Conservation (phyloP, 1,140 invertebrate genomes). For the Coelopa frigida region DNA sequence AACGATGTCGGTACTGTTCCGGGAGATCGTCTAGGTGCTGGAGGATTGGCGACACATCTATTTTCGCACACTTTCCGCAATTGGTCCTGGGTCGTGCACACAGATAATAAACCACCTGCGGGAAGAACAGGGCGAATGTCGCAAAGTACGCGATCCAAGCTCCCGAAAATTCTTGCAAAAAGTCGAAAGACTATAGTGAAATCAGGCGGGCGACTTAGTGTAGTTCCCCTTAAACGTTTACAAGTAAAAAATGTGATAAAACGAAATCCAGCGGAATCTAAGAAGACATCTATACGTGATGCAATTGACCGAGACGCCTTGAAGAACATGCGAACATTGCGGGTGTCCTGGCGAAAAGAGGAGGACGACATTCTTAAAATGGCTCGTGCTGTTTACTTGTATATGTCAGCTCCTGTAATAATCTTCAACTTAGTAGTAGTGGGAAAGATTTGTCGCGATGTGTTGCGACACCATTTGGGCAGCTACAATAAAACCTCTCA, state of each 20-base stretch:
- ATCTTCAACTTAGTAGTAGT: slow-evolving; percentile 42
- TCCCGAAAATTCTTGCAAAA: not conserved
- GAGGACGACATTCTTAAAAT: slow-evolving; percentile 62
- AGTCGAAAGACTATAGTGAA: not conserved
- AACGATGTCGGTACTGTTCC: slow-evolving; percentile 52
- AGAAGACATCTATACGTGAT: slow-evolving; percentile 48
- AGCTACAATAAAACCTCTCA: slow-evolving; percentile 62
- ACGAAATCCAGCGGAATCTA: slow-evolving; percentile 7
- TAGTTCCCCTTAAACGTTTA: slow-evolving; percentile 14
- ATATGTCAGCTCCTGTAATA: slow-evolving; percentile 52
- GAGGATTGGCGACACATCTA: slow-evolving; percentile 62
- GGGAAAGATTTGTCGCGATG: slow-evolving; percentile 48
- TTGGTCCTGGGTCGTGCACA: slow-evolving; percentile 50
- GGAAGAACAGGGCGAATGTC: too few species aligned
- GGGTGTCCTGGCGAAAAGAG: slow-evolving; percentile 54
- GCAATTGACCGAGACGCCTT: slow-evolving; percentile 61
- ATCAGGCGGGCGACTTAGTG: slow-evolving; percentile 1
- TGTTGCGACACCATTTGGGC: slow-evolving; percentile 52
- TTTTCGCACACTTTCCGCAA: slow-evolving; percentile 63
- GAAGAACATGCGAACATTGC: slow-evolving; percentile 55
- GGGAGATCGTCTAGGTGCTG: slow-evolving; percentile 65
- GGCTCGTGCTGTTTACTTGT: slow-evolving; percentile 59
- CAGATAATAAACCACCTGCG: slow-evolving; percentile 13
- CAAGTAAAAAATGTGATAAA: slow-evolving; percentile 19
- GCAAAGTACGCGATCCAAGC: too few species aligned